phyloP scores from a whole-genome alignment of 2,888 invertebrate species.

The Andrena marginata region DNA sequence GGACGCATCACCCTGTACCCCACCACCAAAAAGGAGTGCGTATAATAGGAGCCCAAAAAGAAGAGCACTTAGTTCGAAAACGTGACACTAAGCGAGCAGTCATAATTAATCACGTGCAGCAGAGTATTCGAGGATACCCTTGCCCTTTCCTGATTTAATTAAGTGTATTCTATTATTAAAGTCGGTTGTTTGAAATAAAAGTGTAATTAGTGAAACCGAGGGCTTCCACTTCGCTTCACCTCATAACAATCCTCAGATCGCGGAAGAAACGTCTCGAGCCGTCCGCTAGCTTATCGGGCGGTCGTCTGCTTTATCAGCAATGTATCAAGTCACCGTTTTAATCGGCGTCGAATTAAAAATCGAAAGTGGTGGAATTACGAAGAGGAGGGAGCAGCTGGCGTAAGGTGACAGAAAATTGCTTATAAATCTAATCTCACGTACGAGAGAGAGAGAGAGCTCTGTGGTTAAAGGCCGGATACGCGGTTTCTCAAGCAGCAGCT shows the following conservation, averaged over 20 bases:
- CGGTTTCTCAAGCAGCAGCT: not conserved
- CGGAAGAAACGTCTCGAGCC: not conserved
- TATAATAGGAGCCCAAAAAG: too few species aligned
- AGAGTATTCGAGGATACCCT: too few species aligned
- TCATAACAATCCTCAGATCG: not conserved
- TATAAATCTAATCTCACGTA: conserved; percentile 40
- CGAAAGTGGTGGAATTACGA: not conserved
- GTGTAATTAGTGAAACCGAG: too few species aligned
- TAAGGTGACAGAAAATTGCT: conserved; percentile 30
- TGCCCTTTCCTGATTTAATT: too few species aligned
- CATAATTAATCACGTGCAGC: too few species aligned
- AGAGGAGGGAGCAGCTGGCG: not conserved
- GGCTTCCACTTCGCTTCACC: too few species aligned
- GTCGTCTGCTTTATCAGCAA: conserved; percentile 18
- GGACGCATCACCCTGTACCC: too few species aligned
- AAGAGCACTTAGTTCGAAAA: too few species aligned
- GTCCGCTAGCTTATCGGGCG: conserved; percentile 13
- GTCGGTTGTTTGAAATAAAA: too few species aligned
- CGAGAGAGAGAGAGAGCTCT: conserved; percentile 22
- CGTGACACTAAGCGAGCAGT: too few species aligned
- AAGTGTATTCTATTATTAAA: too few species aligned
- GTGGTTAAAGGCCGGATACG: conserved; percentile 40
- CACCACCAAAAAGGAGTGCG: too few species aligned
- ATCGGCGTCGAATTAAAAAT: conserved; percentile 7
- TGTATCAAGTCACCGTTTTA: conserved; percentile 27